phyloP scores from a whole-genome alignment of 2,888 invertebrate species.

The Tricholauxania praeusta region DNA sequence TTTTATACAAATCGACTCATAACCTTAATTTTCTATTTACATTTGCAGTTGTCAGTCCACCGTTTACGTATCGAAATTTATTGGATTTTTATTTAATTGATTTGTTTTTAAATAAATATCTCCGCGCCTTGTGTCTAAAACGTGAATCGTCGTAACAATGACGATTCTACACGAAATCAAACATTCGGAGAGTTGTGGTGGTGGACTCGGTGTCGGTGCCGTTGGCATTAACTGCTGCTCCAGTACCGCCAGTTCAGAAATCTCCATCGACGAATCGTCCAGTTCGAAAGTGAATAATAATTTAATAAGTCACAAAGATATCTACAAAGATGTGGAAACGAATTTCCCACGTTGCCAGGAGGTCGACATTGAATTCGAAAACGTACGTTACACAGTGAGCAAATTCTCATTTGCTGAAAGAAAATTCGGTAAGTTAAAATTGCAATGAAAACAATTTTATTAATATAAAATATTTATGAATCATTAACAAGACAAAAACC shows the following conservation, averaged over 20 bases:
- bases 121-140: conserved; percentile 6
- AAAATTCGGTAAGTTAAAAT: conserved; percentile 72
- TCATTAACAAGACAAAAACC: conserved; percentile 1
- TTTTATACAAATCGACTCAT: too few species aligned
- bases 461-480: too few species aligned
- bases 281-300: conserved; percentile 55
- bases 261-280: conserved; percentile 56
- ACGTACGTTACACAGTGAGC: conserved; percentile 75
- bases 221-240: conserved; percentile 60
- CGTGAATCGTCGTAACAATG: conserved; percentile 45
- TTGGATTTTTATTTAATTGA: too few species aligned
- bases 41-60: too few species aligned
- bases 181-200: conserved; percentile 51
- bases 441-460: too few species aligned
- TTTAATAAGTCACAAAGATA: conserved; percentile 42
- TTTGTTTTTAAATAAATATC: neutral
- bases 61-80: too few species aligned
- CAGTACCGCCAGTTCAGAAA: conserved; percentile 57
- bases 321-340: conserved; percentile 51
- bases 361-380: conserved; percentile 77
- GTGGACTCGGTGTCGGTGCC: conserved; percentile 36
- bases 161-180: conserved; percentile 63
- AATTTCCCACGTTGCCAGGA: conserved; percentile 70
- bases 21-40: too few species aligned
- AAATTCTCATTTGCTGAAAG: conserved; percentile 72